Evolutionary conservation across 2,113 vertebrate species (phyloP).

Genomic region (Channa argus): DNA sequence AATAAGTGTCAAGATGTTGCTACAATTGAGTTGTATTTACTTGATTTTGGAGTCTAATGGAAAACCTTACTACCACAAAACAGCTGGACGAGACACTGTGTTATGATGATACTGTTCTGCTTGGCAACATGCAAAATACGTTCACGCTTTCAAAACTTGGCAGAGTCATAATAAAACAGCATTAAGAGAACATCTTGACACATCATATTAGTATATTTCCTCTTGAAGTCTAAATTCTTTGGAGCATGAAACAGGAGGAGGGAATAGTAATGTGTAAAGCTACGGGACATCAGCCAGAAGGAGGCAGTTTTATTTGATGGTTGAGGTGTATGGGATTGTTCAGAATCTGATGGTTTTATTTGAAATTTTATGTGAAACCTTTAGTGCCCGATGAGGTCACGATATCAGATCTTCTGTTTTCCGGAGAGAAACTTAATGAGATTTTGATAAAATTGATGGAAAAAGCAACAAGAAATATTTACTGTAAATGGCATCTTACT

Average conservation of each 20-base stretch:
- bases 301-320: constrained; percentile 42
- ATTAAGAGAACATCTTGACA: constrained; percentile 19
- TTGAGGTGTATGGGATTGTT: constrained; percentile 24
- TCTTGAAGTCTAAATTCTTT: constrained; percentile 18
- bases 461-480: too few species aligned
- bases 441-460: constrained; percentile 2
- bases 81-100: constrained; percentile 1
- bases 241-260: constrained; percentile 6
- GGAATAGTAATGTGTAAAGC: constrained; percentile 5
- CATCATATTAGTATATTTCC: constrained; percentile 19
- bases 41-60: not conserved
- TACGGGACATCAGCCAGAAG: constrained; percentile 24
- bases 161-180: not conserved
- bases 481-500: too few species aligned
- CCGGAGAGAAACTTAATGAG: constrained; percentile 13
- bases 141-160: constrained; percentile 7
- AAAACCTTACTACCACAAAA: not conserved
- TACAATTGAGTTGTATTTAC: constrained; percentile 7
- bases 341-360: constrained; percentile 52
- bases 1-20: constrained; percentile 22
- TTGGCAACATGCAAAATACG: not conserved
- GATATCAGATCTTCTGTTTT: constrained; percentile 23
- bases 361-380: constrained; percentile 40
- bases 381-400: constrained; percentile 52
- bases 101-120: not conserved